Conservation (phyloP, 2,113 vertebrate genomes). For the Pogonocichla stellata region DNA sequence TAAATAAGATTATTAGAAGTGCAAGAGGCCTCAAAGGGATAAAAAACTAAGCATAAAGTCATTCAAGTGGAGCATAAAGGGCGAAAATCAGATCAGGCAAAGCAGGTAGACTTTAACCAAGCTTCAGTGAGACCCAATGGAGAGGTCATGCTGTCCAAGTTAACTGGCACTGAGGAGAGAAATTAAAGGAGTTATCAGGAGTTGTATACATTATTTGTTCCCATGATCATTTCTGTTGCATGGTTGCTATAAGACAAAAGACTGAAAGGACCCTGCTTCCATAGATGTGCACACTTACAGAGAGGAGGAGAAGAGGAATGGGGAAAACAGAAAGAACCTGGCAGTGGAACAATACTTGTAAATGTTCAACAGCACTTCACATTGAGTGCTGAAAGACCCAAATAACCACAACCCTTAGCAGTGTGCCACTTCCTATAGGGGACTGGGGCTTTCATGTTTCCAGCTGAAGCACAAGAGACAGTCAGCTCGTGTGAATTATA, state of each 20-base stretch:
- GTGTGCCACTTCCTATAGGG: background rate
- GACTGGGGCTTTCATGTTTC: background rate
- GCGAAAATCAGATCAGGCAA: background rate
- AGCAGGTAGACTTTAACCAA: background rate
- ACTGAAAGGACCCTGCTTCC: background rate
- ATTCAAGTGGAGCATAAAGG: background rate
- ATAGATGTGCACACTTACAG: background rate
- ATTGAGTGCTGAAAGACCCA: background rate
- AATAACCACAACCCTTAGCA: background rate
- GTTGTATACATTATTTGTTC: background rate
- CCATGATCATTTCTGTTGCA: background rate
- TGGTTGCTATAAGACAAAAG: background rate
- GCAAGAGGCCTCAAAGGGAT: background rate
- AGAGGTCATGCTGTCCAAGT: background rate
- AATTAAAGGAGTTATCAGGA: background rate
- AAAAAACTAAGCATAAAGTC: background rate
- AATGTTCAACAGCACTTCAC: background rate
- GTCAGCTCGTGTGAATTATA: background rate
- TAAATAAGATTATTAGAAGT: background rate
- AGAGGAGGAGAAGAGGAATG: background rate
- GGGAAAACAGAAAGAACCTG: background rate
- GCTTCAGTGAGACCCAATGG: background rate
- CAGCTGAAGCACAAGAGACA: background rate
- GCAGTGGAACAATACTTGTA: background rate
- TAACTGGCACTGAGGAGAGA: background rate